phyloP scores from a whole-genome alignment of 2,797 vertebrate species.

The Triplophysa yarkandensis region DNA sequence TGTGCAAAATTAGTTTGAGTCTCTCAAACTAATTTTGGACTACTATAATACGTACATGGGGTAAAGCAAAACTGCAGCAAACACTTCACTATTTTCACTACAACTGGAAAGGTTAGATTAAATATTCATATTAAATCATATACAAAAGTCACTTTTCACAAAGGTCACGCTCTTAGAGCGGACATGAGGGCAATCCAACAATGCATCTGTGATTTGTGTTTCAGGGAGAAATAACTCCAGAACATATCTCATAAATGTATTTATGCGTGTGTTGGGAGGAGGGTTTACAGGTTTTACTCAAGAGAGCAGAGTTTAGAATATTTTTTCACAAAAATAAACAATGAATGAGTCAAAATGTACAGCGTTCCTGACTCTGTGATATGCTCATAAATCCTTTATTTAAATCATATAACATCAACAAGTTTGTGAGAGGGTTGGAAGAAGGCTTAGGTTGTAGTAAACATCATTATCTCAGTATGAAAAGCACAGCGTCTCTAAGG shows the following conservation, averaged over 20 bases:
- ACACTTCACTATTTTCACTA: background rate
- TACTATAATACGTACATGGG: no score
- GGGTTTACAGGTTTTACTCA: background rate
- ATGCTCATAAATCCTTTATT: background rate
- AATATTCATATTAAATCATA: background rate
- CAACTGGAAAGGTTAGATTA: background rate
- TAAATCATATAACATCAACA: background rate
- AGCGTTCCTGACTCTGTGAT: background rate
- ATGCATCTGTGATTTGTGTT: background rate
- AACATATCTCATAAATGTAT: background rate
- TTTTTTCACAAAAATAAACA: background rate
- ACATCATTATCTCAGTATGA: background rate
- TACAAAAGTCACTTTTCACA: background rate
- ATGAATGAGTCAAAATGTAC: background rate
- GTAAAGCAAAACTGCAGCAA: background rate
- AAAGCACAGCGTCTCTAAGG: background rate
- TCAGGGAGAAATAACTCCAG: background rate
- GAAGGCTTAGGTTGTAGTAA: background rate
- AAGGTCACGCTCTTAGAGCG: background rate
- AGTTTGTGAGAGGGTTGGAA: background rate
- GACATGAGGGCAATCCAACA: background rate
- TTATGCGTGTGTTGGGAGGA: conserved; percentile 1
- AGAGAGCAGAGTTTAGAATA: background rate
- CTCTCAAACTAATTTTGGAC: no score
- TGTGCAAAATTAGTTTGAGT: no score